Conservation (phyloP, 2,797 vertebrate genomes). For the Clarias platycephalus region DNA sequence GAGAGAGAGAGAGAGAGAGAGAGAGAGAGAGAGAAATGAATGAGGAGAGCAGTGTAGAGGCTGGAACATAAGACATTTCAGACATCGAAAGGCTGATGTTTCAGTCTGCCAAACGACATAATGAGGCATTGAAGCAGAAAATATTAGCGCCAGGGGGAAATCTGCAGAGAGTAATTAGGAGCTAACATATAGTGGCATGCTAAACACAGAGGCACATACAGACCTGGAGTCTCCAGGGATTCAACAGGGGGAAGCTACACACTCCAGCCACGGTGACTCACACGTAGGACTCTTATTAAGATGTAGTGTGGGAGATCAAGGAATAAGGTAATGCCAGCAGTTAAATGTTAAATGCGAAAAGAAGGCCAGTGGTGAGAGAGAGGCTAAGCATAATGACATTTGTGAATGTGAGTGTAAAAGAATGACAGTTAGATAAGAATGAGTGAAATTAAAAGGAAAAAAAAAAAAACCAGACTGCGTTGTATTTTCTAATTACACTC, state of each 20-base stretch:
- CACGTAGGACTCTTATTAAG: constrained; percentile 20
- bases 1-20: constrained; percentile 50
- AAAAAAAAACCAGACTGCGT: not conserved
- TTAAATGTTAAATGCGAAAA: constrained; percentile 22
- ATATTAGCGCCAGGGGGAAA: constrained; percentile 94
- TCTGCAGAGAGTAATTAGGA: constrained; percentile 94
- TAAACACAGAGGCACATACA: constrained; percentile 56
- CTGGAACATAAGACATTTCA: constrained; percentile 73
- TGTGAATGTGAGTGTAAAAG: not conserved
- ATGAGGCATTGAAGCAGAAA: constrained; percentile 92
- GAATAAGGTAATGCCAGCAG: constrained; percentile 8
- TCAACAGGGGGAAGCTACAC: not conserved
- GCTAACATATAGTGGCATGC: constrained; percentile 89
- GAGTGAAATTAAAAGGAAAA: not conserved
- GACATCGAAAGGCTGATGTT: constrained; percentile 82
- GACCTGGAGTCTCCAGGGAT: not conserved
- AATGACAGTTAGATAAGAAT: not conserved
- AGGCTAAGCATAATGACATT: constrained; percentile 1
- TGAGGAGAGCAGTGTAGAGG: constrained; percentile 22
- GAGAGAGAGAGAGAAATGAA: constrained; percentile 50
- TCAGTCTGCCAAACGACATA: constrained; percentile 86
- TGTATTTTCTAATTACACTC: not conserved
- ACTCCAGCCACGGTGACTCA: not conserved
- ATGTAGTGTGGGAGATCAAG: constrained; percentile 14
- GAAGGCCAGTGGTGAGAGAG: constrained; percentile 4